Evolutionary conservation across 2,888 invertebrate species (phyloP).

Genomic region (Corythucha ciliata): DNA sequence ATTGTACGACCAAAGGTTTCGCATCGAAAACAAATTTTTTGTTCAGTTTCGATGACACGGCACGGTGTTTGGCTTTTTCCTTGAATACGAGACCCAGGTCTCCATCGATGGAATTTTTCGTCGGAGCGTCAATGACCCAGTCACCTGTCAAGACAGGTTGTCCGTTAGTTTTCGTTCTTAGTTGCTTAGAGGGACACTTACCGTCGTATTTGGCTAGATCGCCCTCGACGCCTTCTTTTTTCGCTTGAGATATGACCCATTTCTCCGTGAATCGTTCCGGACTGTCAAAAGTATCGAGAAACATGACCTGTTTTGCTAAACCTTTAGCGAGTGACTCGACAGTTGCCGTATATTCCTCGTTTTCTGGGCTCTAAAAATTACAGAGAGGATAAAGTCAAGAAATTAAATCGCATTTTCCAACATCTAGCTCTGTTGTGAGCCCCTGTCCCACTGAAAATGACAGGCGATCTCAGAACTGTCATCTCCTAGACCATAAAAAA

Average conservation of each 20-base stretch:
- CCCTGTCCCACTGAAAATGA: no score
- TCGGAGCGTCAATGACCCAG: slow-evolving; percentile 65
- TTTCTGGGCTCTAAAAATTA: no score
- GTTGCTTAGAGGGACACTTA: slow-evolving; percentile 34
- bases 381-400: no score
- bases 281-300: no score
- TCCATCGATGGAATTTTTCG: slow-evolving; percentile 64
- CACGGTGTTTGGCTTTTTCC: slow-evolving; percentile 89
- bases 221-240: slow-evolving; percentile 76
- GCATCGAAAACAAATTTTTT: slow-evolving; percentile 52
- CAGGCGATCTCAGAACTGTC: no score
- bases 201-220: slow-evolving; percentile 94
- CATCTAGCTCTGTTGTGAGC: no score
- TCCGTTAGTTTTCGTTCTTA: background rate
- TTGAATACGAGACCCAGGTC: slow-evolving; percentile 84
- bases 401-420: no score
- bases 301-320: no score
- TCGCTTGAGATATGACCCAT: slow-evolving; percentile 84
- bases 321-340: no score
- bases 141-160: slow-evolving; percentile 44
- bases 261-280: slow-evolving; percentile 56
- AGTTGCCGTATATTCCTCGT: no score
- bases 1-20: slow-evolving; percentile 68
- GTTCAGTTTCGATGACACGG: slow-evolving; percentile 41
- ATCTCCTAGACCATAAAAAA: no score